Conservation (phyloP, 2,113 vertebrate species). For the Rhineura floridana region DNA sequence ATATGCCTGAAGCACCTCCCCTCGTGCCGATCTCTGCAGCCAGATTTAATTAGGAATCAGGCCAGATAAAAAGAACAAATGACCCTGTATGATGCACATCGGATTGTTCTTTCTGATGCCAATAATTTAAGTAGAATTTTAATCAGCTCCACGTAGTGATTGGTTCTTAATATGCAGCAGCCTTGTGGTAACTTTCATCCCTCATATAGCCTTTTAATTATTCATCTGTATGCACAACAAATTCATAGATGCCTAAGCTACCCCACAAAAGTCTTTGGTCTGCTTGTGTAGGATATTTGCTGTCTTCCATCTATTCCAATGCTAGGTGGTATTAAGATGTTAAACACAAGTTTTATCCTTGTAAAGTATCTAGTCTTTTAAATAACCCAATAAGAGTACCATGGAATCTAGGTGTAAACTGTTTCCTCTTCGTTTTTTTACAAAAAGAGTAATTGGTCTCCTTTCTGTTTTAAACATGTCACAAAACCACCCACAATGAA, state of each 20-base stretch:
- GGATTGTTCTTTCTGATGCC: constrained; percentile 61
- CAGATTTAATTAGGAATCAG: constrained; percentile 71
- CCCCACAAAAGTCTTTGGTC: constrained; percentile 57
- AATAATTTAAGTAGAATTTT: constrained; percentile 72
- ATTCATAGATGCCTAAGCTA: constrained; percentile 57
- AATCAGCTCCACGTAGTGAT: constrained; percentile 56
- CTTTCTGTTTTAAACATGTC: background rate
- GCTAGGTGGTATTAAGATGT: background rate
- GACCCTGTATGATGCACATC: constrained; percentile 64
- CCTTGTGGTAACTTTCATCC: constrained; percentile 49
- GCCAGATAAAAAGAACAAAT: constrained; percentile 58
- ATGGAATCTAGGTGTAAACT: background rate
- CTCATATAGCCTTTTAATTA: constrained; percentile 61
- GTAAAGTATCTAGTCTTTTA: background rate
- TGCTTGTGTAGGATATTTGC: constrained; percentile 33
- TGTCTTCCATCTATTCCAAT: background rate
- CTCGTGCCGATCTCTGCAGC: constrained; percentile 61
- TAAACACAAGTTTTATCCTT: background rate
- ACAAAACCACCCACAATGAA: background rate
- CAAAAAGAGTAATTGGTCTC: background rate
- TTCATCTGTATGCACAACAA: constrained; percentile 58
- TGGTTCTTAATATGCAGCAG: constrained; percentile 52
- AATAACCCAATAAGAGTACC: background rate
- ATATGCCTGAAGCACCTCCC: constrained; percentile 71
- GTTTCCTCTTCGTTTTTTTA: background rate